Conservation (phyloP, 92 coral and sea anemone species). For the Phenganax stokvisi region DNA sequence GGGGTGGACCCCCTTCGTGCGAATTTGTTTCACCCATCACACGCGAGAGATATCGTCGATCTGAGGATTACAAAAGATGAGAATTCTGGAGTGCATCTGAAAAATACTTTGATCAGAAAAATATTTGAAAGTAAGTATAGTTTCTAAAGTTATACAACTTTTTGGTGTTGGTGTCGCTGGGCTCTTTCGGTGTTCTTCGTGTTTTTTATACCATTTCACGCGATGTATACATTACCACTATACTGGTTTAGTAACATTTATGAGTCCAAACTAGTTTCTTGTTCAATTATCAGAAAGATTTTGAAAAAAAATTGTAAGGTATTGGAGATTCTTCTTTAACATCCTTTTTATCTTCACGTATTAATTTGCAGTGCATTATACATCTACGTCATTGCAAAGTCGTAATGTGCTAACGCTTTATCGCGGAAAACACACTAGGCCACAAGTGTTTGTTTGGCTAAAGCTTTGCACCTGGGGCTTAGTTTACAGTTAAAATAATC, state of each 20-base stretch:
- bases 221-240: no score
- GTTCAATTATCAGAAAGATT: no score
- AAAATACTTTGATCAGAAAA: conserved; percentile 42
- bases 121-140: conserved; percentile 38
- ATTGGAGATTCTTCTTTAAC: no score
- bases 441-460: not conserved
- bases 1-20: conserved; percentile 44
- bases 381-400: no score
- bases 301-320: no score
- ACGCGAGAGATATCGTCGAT: conserved; percentile 47
- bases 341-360: no score
- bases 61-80: conserved; percentile 42
- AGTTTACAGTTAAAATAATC: not conserved
- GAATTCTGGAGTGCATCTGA: conserved; percentile 51
- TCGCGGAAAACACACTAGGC: not conserved
- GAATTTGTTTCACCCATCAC: conserved; percentile 47
- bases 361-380: no score
- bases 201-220: no score
- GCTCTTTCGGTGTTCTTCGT: not conserved
- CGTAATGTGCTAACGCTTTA: no score
- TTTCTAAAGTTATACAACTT: no score
- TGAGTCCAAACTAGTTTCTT: no score
- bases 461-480: not conserved
- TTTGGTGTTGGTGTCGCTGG: not conserved
- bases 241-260: no score